phyloP scores from a whole-genome alignment of 2,797 vertebrate genomes.

The Nyctibius grandis region DNA sequence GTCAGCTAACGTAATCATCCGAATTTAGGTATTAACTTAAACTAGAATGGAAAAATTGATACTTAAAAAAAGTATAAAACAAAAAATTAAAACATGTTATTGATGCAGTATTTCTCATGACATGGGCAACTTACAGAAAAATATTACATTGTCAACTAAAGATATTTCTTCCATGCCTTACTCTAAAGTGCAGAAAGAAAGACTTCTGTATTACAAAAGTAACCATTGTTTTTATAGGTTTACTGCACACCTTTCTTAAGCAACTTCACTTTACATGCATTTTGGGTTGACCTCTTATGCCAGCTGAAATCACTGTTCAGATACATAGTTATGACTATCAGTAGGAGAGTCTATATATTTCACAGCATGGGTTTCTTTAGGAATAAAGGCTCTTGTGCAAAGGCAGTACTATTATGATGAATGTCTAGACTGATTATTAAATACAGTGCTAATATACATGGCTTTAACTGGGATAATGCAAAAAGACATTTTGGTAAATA shows the following conservation, averaged over 20 bases:
- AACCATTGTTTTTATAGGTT: conserved; percentile 42
- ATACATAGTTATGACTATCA: conserved; percentile 42
- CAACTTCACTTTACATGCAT: conserved; percentile 12
- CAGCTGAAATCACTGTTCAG: conserved; percentile 52
- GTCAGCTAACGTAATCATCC: conserved; percentile 70
- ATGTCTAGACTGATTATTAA: conserved; percentile 81
- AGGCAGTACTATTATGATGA: conserved; percentile 82
- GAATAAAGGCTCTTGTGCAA: conserved; percentile 84
- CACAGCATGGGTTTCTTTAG: conserved; percentile 88
- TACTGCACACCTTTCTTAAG: conserved; percentile 63
- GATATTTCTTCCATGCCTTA: conserved; percentile 77
- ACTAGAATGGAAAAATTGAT: conserved; percentile 69
- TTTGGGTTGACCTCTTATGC: conserved; percentile 24
- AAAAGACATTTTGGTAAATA: conserved; percentile 84
- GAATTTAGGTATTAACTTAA: conserved; percentile 71
- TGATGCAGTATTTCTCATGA: conserved; percentile 67
- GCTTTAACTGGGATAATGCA: conserved; percentile 78
- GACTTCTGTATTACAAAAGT: conserved; percentile 55
- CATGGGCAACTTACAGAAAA: conserved; percentile 68
- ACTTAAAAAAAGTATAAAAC: conserved; percentile 68
- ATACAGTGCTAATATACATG: conserved; percentile 88
- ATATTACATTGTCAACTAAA: conserved; percentile 67
- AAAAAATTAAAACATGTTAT: conserved; percentile 37
- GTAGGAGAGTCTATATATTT: conserved; percentile 83
- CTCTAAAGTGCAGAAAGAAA: conserved; percentile 81